These are phyloP conservation scores for Enoplosus armatus DNA, from an alignment of 2,797 vertebrate genomes.

Conservation along the genomic window DNA sequence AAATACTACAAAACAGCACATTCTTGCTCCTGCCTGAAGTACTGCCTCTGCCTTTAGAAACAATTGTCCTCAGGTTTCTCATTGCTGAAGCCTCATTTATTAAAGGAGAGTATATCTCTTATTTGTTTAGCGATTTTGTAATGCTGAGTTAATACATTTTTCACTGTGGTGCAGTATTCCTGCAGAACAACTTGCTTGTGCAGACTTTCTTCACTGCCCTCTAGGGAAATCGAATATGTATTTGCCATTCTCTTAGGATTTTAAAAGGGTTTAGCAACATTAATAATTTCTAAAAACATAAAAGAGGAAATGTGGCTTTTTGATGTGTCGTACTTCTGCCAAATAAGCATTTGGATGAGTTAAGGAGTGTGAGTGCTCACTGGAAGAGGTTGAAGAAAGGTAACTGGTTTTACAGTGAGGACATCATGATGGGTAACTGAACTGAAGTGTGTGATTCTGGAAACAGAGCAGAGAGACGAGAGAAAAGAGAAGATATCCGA, in stretches of 20 bases:
- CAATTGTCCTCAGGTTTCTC: conserved; percentile 49
- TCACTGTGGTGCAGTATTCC: conserved; percentile 47
- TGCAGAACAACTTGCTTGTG: conserved; percentile 71
- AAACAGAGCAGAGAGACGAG: neutral
- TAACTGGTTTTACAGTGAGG: conserved; percentile 28
- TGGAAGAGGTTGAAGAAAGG: conserved; percentile 41
- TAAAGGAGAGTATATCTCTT: conserved; percentile 68
- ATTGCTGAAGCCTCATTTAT: conserved; percentile 69
- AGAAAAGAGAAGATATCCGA: neutral
- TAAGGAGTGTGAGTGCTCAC: conserved; percentile 28
- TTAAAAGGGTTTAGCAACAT: conserved; percentile 81
- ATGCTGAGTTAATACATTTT: conserved; percentile 77
- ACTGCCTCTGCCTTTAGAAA: conserved; percentile 48
- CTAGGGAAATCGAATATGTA: conserved; percentile 82
- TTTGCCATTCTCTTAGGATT: conserved; percentile 77
- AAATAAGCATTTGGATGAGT: conserved; percentile 69
- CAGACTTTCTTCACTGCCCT: conserved; percentile 68
- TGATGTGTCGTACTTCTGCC: conserved; percentile 62
- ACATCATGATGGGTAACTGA: neutral
- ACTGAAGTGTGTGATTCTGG: neutral
- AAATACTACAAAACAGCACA: conserved; percentile 50
- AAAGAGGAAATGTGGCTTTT: conserved; percentile 70
- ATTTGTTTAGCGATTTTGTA: conserved; percentile 79
- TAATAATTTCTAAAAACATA: conserved; percentile 84
- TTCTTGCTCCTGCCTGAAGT: conserved; percentile 46